Evolutionary conservation across 2,888 invertebrate genomes (phyloP).

Genomic region (Campaea margaritaria): DNA sequence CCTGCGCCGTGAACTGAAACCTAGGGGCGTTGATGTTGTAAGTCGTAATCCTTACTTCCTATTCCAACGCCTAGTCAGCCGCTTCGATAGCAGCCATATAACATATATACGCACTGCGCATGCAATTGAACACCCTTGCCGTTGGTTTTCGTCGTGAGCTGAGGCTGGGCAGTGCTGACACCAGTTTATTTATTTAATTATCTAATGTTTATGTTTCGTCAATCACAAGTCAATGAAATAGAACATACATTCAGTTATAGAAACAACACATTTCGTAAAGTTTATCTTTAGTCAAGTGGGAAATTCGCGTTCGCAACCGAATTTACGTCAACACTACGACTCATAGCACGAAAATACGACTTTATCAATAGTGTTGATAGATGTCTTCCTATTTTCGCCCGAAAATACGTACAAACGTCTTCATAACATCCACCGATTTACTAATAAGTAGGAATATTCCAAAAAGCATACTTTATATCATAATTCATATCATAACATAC

Average conservation of each 20-base stretch:
- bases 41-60: slow-evolving; percentile 43
- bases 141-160: no score
- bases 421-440: slow-evolving; percentile 2
- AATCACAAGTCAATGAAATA: no score
- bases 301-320: slow-evolving; percentile 9
- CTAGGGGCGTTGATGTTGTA: slow-evolving; percentile 91
- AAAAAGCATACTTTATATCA: no score
- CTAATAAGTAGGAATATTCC: no score
- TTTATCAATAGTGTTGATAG: slow-evolving; percentile 21
- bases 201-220: no score
- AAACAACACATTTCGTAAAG: slow-evolving; percentile 1
- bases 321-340: slow-evolving; percentile 19
- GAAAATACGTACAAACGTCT: slow-evolving; percentile 5
- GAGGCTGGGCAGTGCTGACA: no score
- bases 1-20: slow-evolving; percentile 91
- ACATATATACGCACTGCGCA: no score
- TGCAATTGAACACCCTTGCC: no score
- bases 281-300: slow-evolving; percentile 1
- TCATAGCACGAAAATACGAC: slow-evolving; percentile 19
- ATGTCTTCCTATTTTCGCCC: slow-evolving; percentile 24
- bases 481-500: no score
- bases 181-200: no score
- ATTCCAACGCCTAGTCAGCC: no score
- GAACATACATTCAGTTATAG: not conserved
- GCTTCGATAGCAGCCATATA: no score